These are phyloP conservation scores for Pluvialis apricaria DNA, from an alignment of 2,113 vertebrate genomes.

Conservation along the genomic window DNA sequence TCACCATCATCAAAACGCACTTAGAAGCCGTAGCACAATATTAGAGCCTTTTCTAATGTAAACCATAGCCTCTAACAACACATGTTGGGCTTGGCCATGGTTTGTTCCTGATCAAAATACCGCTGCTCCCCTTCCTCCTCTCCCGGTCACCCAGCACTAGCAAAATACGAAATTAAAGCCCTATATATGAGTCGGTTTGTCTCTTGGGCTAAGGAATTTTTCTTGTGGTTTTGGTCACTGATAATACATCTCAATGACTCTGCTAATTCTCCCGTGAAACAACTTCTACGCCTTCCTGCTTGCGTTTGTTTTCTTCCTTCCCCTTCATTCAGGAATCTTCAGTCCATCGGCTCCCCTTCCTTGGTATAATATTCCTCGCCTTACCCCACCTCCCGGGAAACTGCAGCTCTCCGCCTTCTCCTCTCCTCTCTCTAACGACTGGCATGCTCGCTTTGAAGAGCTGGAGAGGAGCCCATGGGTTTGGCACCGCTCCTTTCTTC, in stretches of 20 bases:
- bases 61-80: constrained; percentile 8
- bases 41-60: constrained; percentile 23
- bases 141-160: not conserved
- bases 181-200: not conserved
- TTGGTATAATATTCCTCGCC: not conserved
- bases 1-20: not conserved
- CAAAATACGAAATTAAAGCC: constrained; percentile 11
- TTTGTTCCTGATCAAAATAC: not conserved
- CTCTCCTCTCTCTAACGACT: constrained; percentile 17
- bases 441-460: constrained; percentile 40
- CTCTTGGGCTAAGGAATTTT: not conserved
- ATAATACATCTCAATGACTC: not conserved
- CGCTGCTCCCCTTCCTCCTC: not conserved
- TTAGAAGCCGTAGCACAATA: not conserved
- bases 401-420: constrained; percentile 7
- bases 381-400: constrained; percentile 1
- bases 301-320: constrained; percentile 33
- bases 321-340: constrained; percentile 1
- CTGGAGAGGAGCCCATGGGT: constrained; percentile 54
- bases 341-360: constrained; percentile 8
- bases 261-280: not conserved
- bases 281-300: constrained; percentile 31
- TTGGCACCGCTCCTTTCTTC: constrained; percentile 51
- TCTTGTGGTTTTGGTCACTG: constrained; percentile 3
- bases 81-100: not conserved